Conservation (phyloP, 2,113 vertebrate species). For the Toxotes chatareus region DNA sequence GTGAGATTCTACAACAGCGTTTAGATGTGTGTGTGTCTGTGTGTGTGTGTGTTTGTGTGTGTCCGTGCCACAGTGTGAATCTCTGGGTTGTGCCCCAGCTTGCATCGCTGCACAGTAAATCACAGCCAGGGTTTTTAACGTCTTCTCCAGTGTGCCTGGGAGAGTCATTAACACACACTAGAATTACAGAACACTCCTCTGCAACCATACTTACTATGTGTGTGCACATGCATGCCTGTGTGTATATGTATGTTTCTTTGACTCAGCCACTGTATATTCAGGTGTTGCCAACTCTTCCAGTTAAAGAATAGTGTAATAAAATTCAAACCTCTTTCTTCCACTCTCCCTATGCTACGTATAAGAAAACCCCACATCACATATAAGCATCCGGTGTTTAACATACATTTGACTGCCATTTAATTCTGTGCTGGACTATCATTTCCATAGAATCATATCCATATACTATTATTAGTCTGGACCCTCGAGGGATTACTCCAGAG, state of each 20-base stretch:
- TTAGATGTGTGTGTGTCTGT: not conserved
- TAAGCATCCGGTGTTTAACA: slow-evolving; percentile 64
- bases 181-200: slow-evolving; percentile 77
- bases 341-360: not conserved
- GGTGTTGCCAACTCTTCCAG: slow-evolving; percentile 55
- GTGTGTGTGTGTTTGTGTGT: slow-evolving; percentile 20
- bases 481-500: slow-evolving; percentile 72
- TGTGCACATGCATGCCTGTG: slow-evolving; percentile 43
- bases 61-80: slow-evolving; percentile 58
- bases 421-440: slow-evolving; percentile 75
- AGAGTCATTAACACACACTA: slow-evolving; percentile 83
- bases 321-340: slow-evolving; percentile 17
- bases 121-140: slow-evolving; percentile 78
- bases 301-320: slow-evolving; percentile 42
- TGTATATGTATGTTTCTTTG: slow-evolving; percentile 49
- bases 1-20: slow-evolving; percentile 20
- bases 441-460: slow-evolving; percentile 70
- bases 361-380: slow-evolving; percentile 7
- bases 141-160: slow-evolving; percentile 78
- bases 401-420: slow-evolving; percentile 78
- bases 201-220: slow-evolving; percentile 58
- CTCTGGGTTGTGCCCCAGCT: slow-evolving; percentile 78
- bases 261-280: slow-evolving; percentile 51
- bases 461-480: slow-evolving; percentile 74
- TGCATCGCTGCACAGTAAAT: slow-evolving; percentile 79